phyloP scores from a whole-genome alignment of 2,113 vertebrate genomes.

The Xiphophorus maculatus region DNA sequence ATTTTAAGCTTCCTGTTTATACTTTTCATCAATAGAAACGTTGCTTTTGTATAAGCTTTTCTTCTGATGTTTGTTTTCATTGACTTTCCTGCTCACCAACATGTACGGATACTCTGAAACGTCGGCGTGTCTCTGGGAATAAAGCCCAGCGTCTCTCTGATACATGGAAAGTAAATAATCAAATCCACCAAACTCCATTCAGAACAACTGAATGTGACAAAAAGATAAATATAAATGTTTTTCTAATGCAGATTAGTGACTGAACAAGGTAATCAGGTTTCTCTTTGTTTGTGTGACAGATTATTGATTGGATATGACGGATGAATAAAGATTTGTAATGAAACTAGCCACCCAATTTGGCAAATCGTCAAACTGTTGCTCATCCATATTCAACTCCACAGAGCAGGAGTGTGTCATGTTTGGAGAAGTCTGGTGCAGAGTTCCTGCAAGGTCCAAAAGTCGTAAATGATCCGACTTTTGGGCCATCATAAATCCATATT shows the following conservation, averaged over 20 bases:
- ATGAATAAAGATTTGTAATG: background rate
- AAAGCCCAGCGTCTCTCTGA: background rate
- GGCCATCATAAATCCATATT: background rate
- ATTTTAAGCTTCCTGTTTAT: slow-evolving; percentile 8
- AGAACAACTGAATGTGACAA: background rate
- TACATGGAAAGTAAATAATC: background rate
- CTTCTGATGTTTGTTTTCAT: background rate
- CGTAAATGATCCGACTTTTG: background rate
- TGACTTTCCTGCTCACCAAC: background rate
- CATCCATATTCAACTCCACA: background rate
- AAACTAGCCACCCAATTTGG: background rate
- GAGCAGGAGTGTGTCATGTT: background rate
- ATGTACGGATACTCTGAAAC: background rate
- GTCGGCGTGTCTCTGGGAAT: background rate
- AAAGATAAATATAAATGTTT: background rate
- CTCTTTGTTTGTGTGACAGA: background rate
- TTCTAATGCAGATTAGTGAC: background rate
- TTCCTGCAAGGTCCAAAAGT: background rate
- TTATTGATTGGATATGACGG: background rate
- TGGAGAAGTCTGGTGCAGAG: background rate
- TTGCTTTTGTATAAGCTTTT: background rate
- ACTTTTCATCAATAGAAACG: background rate
- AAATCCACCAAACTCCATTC: background rate
- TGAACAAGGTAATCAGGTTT: background rate
- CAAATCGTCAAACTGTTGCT: background rate